Conservation (phyloP, 2,888 invertebrate species). For the Acanthosoma haemorrhoidale region DNA sequence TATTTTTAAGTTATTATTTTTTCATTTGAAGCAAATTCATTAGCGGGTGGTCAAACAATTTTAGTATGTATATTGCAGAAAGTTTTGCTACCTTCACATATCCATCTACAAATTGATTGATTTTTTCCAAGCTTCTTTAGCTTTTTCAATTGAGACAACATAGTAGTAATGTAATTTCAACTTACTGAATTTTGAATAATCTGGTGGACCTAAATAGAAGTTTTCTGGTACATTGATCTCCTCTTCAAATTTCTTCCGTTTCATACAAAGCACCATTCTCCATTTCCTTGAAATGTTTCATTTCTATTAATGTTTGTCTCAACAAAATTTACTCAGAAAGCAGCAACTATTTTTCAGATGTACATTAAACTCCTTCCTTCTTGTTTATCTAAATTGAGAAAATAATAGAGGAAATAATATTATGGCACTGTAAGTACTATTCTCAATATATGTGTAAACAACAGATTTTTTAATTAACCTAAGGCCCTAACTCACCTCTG, state of each 20-base stretch:
- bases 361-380: too few relatives aligned
- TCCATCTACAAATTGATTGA: neutral
- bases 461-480: too few relatives aligned
- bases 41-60: too few relatives aligned
- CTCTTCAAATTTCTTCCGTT: constrained; percentile 29
- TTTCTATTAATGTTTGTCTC: neutral
- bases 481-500: too few relatives aligned
- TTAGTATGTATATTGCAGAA: too few relatives aligned
- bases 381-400: neutral
- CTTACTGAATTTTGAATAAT: constrained; percentile 38
- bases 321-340: too few relatives aligned
- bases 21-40: too few relatives aligned
- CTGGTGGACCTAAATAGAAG: constrained; percentile 36
- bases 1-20: too few relatives aligned
- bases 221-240: constrained; percentile 32
- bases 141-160: neutral
- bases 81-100: neutral
- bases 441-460: too few relatives aligned
- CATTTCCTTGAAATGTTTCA: neutral
- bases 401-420: too few relatives aligned
- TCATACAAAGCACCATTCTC: constrained; percentile 35
- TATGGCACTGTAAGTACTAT: too few relatives aligned
- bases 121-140: neutral
- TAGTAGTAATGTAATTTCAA: neutral
- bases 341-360: too few relatives aligned